Evolutionary conservation across 2,797 vertebrate genomes (phyloP), one percentile per base, ranked within the genome.

Genomic region (Poecilia velifera): DNA sequence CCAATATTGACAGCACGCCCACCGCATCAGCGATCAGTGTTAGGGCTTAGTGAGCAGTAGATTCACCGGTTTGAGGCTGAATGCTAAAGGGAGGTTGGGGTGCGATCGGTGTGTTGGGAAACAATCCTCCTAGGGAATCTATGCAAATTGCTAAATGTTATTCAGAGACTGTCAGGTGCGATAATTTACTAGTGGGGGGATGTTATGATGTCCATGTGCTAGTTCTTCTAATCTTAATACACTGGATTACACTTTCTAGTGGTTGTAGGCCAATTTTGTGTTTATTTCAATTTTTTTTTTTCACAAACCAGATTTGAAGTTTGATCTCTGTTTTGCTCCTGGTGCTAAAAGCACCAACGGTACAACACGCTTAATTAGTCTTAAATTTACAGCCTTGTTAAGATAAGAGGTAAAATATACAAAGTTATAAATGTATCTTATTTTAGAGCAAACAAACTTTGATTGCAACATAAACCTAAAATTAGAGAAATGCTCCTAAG

Each of bases 1-100:
- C 93, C 90, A 92, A 94, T 94, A 94, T 95, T 95, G 94, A 95
- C 94, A 93, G 92, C 91, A 92, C 91, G 84, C 93, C 91, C 89
- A 90, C 87, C 83, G 89, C 93, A 92, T 94, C 93, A 89, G 89
- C 76, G 90, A 94, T 93, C 94, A 83, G 91, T 88, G 92, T 86
- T 77, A 88, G 86, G 92, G 92, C 88, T 93, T 92, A 91, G 84
- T 45, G 62, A 55, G 41, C 87, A 51, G 74, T 75, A 74, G 84
- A 89, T 88, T 89, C 90, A 62, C 88, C 39, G 86, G 89, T 84
- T 80, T 81, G 74, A 76, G 80, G 78, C 74, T 64, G 76, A 80
- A 88, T 87, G 90, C 89, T 84, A 89, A 79, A 87, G 89, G 86
- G 82, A 84, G 76, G 79, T 59, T 3, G 76, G 79, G 22, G 75